Evolutionary conservation across 2,888 invertebrate species (phyloP).

Genomic region (Eugnorisma glareosa): DNA sequence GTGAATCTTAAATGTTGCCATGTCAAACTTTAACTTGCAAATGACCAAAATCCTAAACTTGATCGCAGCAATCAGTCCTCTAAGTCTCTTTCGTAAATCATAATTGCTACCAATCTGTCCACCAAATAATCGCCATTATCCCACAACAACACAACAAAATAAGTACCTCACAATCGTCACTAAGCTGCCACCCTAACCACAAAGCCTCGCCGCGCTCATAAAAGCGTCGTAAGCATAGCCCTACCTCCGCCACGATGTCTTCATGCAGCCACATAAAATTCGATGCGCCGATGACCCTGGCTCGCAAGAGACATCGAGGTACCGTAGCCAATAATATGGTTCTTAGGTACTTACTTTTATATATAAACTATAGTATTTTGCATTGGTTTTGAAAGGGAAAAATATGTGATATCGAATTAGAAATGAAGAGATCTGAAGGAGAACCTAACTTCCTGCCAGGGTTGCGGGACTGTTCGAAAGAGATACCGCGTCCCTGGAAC

Average conservation of each 20-base stretch:
- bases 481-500: no score
- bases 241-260: slow-evolving; percentile 79
- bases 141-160: neutral
- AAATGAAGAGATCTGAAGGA: no score
- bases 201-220: slow-evolving; percentile 82
- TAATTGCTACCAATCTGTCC: neutral
- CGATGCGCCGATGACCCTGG: slow-evolving; percentile 48
- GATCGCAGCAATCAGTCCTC: neutral
- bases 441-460: no score
- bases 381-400: neutral
- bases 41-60: neutral
- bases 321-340: slow-evolving; percentile 36
- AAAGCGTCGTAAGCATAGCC: slow-evolving; percentile 74
- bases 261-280: slow-evolving; percentile 75
- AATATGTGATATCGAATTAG: no score
- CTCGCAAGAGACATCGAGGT: slow-evolving; percentile 35
- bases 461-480: no score
- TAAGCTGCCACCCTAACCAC: slow-evolving; percentile 64
- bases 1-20: neutral
- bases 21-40: neutral
- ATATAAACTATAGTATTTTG: neutral
- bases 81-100: neutral
- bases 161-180: slow-evolving; percentile 36
- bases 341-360: slow-evolving; percentile 6
- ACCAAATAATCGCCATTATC: neutral